These are phyloP conservation scores for Habropoda laboriosa DNA, from an alignment of 1,140 invertebrate species.

Conservation along the genomic window DNA sequence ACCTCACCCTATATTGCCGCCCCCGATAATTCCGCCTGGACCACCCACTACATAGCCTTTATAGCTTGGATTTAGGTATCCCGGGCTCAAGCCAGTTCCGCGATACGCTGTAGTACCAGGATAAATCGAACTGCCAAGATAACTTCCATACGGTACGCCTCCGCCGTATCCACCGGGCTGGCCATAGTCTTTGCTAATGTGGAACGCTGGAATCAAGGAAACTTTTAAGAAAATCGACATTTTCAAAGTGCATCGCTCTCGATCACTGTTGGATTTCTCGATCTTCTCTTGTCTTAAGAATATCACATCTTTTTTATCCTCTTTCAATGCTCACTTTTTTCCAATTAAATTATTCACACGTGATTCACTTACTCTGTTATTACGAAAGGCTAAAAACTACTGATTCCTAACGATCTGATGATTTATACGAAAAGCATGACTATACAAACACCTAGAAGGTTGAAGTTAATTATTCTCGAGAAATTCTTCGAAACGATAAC, in stretches of 20 bases:
- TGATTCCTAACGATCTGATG: too few species aligned
- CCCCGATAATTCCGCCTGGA: constrained; percentile 55
- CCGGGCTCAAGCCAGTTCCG: constrained; percentile 48
- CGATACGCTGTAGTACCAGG: constrained; percentile 57
- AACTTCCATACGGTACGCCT: constrained; percentile 51
- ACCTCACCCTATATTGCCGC: constrained; percentile 63
- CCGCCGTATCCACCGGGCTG: constrained; percentile 52
- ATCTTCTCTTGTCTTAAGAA: too few species aligned
- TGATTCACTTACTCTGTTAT: too few species aligned
- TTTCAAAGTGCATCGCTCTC: not conserved
- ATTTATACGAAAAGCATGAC: too few species aligned
- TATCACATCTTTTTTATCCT: too few species aligned
- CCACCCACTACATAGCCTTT: constrained; percentile 50
- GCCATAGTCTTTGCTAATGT: constrained; percentile 66
- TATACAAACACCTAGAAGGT: too few species aligned
- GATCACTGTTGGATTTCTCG: not conserved
- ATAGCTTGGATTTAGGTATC: constrained; percentile 47
- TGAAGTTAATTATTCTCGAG: too few species aligned
- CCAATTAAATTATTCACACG: too few species aligned
- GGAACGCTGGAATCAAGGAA: constrained; percentile 63
- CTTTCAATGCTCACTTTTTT: too few species aligned
- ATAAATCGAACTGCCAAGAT: constrained; percentile 57
- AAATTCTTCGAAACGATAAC: too few species aligned
- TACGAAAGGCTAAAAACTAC: too few species aligned
- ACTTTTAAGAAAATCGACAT: constrained; percentile 28